Evolutionary conservation across 2,113 vertebrate species (phyloP).

Genomic region (Ginglymostoma cirratum): DNA sequence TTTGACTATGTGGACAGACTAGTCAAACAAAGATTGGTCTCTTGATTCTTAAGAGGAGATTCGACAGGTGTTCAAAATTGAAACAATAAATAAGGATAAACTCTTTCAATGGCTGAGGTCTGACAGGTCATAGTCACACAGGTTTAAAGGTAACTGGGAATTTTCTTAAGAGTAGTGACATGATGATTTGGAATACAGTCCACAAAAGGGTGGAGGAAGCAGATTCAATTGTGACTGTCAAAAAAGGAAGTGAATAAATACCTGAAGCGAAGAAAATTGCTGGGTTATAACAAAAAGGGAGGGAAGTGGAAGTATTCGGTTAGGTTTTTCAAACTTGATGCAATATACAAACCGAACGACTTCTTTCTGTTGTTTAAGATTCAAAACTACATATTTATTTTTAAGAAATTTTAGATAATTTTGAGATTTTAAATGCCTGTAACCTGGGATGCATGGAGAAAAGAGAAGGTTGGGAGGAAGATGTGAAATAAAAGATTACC

Average conservation of each 20-base stretch:
- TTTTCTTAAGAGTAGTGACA: neutral
- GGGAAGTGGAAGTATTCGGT: neutral
- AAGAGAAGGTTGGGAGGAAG: neutral
- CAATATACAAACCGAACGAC: neutral
- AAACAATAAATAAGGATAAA: neutral
- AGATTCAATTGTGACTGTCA: neutral
- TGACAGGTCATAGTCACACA: neutral
- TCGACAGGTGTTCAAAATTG: neutral
- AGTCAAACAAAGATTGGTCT: neutral
- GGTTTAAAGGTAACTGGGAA: neutral
- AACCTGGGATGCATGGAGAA: neutral
- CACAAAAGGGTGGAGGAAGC: neutral
- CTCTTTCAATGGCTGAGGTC: neutral
- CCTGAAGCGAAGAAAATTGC: neutral
- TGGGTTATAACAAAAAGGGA: too few relatives aligned
- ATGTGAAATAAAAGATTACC: neutral
- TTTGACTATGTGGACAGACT: too few relatives aligned
- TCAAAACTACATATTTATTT: neutral
- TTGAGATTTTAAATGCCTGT: neutral
- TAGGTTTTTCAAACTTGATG: neutral
- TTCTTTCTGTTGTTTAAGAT: neutral
- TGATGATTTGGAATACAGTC: neutral
- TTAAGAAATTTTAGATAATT: neutral
- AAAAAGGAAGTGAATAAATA: neutral
- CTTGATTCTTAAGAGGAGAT: neutral